A percentile compares a stretch with the other conserved stretches of the same genome.
Conservation (phyloP, 2,797 vertebrate genomes). For the Diplodus puntazzo region DNA sequence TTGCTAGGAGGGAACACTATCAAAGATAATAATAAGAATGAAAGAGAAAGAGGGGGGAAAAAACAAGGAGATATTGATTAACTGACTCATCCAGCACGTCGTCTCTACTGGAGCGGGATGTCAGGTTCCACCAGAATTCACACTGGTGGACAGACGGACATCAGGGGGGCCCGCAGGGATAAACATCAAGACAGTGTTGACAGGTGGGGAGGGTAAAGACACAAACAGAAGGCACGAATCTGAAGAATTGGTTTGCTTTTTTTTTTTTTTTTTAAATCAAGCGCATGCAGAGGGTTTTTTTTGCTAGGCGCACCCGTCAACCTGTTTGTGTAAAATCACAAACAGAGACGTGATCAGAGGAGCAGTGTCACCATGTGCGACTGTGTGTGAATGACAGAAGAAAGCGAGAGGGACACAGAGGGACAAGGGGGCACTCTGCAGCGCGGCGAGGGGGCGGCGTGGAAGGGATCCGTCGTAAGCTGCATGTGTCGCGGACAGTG, state of each 20-base stretch:
- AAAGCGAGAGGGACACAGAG: conserved; percentile 1
- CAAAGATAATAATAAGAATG: conserved; percentile 32
- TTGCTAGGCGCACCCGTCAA: too few relatives aligned
- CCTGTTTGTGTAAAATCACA: conserved; percentile 27
- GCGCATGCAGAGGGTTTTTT: too few relatives aligned
- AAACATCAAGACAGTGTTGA: conserved; percentile 49
- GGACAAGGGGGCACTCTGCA: conserved; percentile 15
- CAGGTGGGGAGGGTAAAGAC: conserved; percentile 37
- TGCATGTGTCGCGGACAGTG: conserved; percentile 66
- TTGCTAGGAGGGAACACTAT: conserved; percentile 86
- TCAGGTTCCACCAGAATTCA: conserved; percentile 50
- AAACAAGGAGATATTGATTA: conserved; percentile 54
- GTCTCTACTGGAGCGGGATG: conserved; percentile 57
- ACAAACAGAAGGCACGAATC: conserved; percentile 47
- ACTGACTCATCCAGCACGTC: conserved; percentile 62
- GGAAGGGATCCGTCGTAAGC: conserved; percentile 47
- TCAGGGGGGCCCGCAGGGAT: conserved; percentile 21
- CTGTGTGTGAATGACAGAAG: conserved; percentile 43
- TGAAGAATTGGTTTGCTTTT: too few relatives aligned
- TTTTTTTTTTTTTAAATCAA: too few relatives aligned
- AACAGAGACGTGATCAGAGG: conserved; percentile 62
- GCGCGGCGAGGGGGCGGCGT: conserved; percentile 42
- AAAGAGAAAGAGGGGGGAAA: neutral
- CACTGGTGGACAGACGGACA: conserved; percentile 32
- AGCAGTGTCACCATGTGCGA: conserved; percentile 30